Evolutionary conservation across 2,113 vertebrate genomes (phyloP).

Genomic region (Dascyllus trimaculatus): DNA sequence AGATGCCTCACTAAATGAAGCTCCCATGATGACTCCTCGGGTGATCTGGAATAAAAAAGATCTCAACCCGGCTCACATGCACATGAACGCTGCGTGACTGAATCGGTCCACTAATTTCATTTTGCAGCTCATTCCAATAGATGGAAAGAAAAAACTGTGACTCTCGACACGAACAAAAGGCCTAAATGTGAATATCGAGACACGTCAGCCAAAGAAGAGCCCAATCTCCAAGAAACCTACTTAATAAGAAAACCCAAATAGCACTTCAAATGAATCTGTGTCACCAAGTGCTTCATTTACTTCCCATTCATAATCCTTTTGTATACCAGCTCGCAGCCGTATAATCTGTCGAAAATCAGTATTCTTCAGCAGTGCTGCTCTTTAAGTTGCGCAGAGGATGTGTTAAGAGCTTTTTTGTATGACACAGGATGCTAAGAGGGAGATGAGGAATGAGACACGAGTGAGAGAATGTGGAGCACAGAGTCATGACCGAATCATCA

Average conservation of each 20-base stretch:
- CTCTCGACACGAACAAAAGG: conserved; percentile 71
- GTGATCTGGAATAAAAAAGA: conserved; percentile 52
- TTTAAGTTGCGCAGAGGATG: conserved; percentile 70
- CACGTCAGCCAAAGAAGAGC: conserved; percentile 62
- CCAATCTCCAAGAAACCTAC: conserved; percentile 59
- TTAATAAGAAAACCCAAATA: conserved; percentile 79
- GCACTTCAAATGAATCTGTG: conserved; percentile 70
- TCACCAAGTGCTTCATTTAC: conserved; percentile 78
- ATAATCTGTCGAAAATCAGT: conserved; percentile 71
- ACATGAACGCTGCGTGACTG: conserved; percentile 34
- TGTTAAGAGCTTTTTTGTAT: conserved; percentile 70
- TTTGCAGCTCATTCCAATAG: conserved; percentile 52
- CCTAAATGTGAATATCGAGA: conserved; percentile 64
- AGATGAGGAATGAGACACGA: conserved; percentile 58
- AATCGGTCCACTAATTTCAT: conserved; percentile 72
- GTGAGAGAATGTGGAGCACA: conserved; percentile 42
- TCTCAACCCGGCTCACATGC: conserved; percentile 50
- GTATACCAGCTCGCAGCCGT: conserved; percentile 55
- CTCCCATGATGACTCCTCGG: conserved; percentile 21
- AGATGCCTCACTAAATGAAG: conserved; percentile 35
- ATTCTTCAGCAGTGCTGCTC: conserved; percentile 65
- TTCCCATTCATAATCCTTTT: conserved; percentile 77
- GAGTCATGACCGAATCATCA: conserved; percentile 55
- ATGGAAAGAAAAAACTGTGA: conserved; percentile 46
- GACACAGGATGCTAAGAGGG: conserved; percentile 71